Evolutionary conservation across 1,140 invertebrate genomes (phyloP), one percentile per base, ranked within the genome.

Genomic region (Pemphigus obesinymphae): DNA sequence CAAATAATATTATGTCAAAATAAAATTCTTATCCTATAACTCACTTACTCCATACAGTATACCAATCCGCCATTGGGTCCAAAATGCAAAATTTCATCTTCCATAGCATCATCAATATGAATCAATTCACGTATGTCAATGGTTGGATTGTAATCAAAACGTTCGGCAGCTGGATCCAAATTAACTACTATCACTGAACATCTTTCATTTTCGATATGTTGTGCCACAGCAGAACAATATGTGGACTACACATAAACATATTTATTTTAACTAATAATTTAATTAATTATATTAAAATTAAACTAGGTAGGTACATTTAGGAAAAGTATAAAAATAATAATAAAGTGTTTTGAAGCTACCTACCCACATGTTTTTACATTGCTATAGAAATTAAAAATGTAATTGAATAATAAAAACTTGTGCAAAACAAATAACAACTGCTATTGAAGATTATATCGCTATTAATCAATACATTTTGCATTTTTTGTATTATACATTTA

Each of bases 61-160:
- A 99, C 90, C 2, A 99, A 90, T 4, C 95, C 97, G 61, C 98
- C 98, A 89, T 99, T 99, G 0, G 97, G 98, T 7, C 98, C 98
- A 89, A 96, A 96, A 84, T 93, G 91, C n/a, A 99, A 87, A 83
- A 96, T 93, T 83, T 96, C 93, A 89, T 98, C 96, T 88, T 98
- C 96, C 96, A 98, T 98, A 0, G 94, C 95, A 91, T 99, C 97
- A 85, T 98, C 95, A 0, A 99, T 88, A 83, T 95, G 92, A 85
- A 99, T 98, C 40, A 99, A 88, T 84, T 99, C 96, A 84, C 96
- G 88, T 78, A 99, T 94, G 89, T 99, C 97, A 13, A 91, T 92
- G 15, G 94, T 85, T 0, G 96, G 93, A 82, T 93, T 89, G 87
- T 99, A 99, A 85, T 95, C 91, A 89, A 99, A 99, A 86, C 94